These are phyloP conservation scores for Drosophila suboccidentalis DNA, from an alignment of 2,888 invertebrate genomes.

Conservation along the genomic window DNA sequence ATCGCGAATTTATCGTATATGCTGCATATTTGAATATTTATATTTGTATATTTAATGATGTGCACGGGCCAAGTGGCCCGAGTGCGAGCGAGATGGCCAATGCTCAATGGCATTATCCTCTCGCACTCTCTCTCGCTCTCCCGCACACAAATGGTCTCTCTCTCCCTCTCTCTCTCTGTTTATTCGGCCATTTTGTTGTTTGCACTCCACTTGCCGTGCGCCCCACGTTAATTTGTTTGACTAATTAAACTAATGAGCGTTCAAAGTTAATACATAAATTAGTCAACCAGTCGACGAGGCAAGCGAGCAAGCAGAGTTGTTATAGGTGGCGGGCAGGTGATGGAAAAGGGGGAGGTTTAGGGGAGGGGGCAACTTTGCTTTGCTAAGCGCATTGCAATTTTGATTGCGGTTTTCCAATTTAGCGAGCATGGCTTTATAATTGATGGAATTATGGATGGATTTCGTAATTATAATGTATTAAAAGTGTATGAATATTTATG, in stretches of 20 bases:
- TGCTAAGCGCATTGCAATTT: conserved; percentile 59
- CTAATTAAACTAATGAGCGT: conserved; percentile 85
- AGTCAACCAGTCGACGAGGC: conserved; percentile 56
- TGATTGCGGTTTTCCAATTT: conserved; percentile 57
- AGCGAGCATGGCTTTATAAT: conserved; percentile 36
- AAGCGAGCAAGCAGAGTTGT: neutral
- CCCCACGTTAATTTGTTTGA: conserved; percentile 84
- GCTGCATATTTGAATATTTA: conserved; percentile 59
- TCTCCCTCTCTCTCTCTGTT: conserved; percentile 45
- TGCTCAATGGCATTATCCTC: neutral
- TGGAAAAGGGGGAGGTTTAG: neutral
- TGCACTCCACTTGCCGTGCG: conserved; percentile 76
- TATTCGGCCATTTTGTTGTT: conserved; percentile 79
- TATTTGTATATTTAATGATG: conserved; percentile 72
- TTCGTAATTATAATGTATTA: conserved; percentile 11
- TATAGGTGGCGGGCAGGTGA: too few relatives aligned
- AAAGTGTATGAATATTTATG: neutral
- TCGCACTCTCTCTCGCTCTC: neutral
- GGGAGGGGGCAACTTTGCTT: conserved; percentile 20
- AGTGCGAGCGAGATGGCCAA: conserved; percentile 50
- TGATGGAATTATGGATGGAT: conserved; percentile 25
- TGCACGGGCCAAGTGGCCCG: conserved; percentile 35
- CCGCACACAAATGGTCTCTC: conserved; percentile 3
- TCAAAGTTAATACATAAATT: conserved; percentile 84
- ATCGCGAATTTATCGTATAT: conserved; percentile 19